Conservation (phyloP, 92 coral and sea anemone species). For the Palythoa caribaeorum region DNA sequence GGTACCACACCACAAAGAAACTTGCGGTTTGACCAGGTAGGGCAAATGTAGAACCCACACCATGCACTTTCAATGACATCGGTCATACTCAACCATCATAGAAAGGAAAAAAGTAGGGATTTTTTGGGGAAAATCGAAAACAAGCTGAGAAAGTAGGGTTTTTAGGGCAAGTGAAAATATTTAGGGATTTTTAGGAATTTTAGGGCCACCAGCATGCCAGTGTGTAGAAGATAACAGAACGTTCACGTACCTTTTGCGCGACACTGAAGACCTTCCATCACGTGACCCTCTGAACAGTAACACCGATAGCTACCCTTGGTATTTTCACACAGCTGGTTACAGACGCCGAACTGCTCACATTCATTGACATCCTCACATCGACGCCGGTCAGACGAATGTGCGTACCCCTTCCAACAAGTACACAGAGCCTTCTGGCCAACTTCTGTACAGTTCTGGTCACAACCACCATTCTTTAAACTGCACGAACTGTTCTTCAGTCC, state of each 20-base stretch:
- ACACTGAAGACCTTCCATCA: constrained; percentile 63
- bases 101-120: too few relatives aligned
- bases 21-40: too few relatives aligned
- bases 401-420: constrained; percentile 84
- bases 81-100: too few relatives aligned
- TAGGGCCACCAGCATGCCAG: too few relatives aligned
- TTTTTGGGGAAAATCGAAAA: too few relatives aligned
- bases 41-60: too few relatives aligned
- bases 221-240: neutral
- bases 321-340: constrained; percentile 89
- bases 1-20: too few relatives aligned
- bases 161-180: too few relatives aligned
- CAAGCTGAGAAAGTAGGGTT: too few relatives aligned
- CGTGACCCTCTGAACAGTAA: constrained; percentile 80
- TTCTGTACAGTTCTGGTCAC: constrained; percentile 86
- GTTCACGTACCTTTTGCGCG: constrained; percentile 74
- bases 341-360: constrained; percentile 77
- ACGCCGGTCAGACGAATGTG: constrained; percentile 53
- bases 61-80: too few relatives aligned
- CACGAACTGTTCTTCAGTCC: constrained; percentile 63
- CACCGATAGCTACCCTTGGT: constrained; percentile 89
- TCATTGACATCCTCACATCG: constrained; percentile 89
- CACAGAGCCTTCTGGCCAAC: constrained; percentile 79
- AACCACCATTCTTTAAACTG: constrained; percentile 74
- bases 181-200: too few relatives aligned